Percentiles rank a stretch among this genome's conserved stretches.
phyloP scores from a whole-genome alignment of 2,888 invertebrate genomes.

The Poecilobothrus nobilitatus region DNA sequence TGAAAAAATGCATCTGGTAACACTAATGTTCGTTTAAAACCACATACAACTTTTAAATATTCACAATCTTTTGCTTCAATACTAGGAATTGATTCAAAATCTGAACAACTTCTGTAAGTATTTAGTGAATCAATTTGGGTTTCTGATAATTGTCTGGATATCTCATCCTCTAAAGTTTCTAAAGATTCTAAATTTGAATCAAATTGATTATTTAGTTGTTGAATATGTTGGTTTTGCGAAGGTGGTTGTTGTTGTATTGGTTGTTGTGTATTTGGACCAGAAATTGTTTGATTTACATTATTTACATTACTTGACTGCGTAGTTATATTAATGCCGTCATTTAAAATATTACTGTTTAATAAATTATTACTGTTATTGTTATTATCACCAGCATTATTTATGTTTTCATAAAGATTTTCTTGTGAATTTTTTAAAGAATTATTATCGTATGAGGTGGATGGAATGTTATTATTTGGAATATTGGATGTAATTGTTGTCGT shows the following conservation, averaged over 20 bases:
- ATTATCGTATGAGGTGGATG: slow-evolving; percentile 9
- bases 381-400: slow-evolving; percentile 20
- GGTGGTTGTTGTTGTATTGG: slow-evolving; percentile 30
- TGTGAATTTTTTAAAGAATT: slow-evolving; percentile 16
- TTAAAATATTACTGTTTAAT: slow-evolving; percentile 22
- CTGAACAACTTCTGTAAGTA: slow-evolving; percentile 16
- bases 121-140: slow-evolving; percentile 32
- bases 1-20: slow-evolving; percentile 42
- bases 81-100: slow-evolving; percentile 32
- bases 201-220: slow-evolving; percentile 25
- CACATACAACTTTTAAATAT: slow-evolving; percentile 40
- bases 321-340: background rate
- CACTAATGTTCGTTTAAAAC: slow-evolving; percentile 40
- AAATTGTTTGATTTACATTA: slow-evolving; percentile 26
- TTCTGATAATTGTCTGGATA: slow-evolving; percentile 23
- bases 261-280: slow-evolving; percentile 13
- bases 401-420: slow-evolving; percentile 10
- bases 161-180: slow-evolving; percentile 27
- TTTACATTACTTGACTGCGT: slow-evolving; percentile 25
- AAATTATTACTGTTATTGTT: slow-evolving; percentile 21
- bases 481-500: slow-evolving; percentile 14
- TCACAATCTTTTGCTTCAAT: slow-evolving; percentile 41
- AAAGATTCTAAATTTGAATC: slow-evolving; percentile 20
- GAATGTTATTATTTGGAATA: slow-evolving; percentile 14
- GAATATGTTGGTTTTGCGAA: slow-evolving; percentile 32